phyloP scores from a whole-genome alignment of 1,140 invertebrate species.

The Cecropterus lyciades region DNA sequence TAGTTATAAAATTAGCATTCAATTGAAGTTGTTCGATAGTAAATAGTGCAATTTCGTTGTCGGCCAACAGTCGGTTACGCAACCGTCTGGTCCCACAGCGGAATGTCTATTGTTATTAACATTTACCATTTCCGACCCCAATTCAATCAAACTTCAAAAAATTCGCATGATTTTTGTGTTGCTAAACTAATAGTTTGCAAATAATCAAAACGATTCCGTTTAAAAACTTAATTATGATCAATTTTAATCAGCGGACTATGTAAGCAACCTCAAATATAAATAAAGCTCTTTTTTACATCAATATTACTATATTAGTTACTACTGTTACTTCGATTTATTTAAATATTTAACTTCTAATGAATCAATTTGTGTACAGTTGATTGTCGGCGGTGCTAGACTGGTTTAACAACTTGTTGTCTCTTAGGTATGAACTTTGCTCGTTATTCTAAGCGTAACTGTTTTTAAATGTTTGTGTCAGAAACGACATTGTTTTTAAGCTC shows the following conservation, averaged over 20 bases:
- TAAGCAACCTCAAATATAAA: no score
- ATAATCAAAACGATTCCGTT: background rate
- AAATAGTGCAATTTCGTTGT: conserved; percentile 1
- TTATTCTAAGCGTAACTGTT: no score
- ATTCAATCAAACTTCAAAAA: background rate
- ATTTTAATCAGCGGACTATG: no score
- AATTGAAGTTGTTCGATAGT: no score
- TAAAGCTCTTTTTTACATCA: no score
- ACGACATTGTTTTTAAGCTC: background rate
- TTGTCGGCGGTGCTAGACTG: background rate
- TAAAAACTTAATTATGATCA: no score
- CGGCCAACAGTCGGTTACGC: background rate
- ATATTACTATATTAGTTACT: no score
- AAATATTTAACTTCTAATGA: no score
- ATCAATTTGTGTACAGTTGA: no score
- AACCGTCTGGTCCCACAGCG: background rate
- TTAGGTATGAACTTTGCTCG: background rate
- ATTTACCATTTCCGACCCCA: background rate
- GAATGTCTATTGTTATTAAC: conserved; percentile 3
- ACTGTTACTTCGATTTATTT: no score
- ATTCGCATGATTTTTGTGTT: no score
- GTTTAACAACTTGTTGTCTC: background rate
- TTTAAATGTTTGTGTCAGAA: background rate
- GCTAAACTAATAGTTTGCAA: background rate
- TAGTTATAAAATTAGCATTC: no score